A percentile compares a stretch with the other conserved stretches of the same genome.
Evolutionary conservation across 2,113 vertebrate genomes (phyloP).

Genomic region (Tauraco erythrolophus): DNA sequence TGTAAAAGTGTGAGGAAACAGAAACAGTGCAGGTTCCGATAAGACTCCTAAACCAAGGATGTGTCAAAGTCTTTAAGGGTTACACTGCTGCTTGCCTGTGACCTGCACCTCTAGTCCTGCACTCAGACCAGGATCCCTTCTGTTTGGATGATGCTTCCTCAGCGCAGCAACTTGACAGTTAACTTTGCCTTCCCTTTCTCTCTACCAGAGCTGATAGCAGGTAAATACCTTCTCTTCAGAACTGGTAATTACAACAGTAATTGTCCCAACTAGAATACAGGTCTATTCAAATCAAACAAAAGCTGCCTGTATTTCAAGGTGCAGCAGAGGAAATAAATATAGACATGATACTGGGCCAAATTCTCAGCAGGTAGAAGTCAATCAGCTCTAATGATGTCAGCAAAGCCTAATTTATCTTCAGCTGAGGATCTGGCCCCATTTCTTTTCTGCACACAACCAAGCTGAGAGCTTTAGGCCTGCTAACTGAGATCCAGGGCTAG

Average conservation of each 20-base stretch:
- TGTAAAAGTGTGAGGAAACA: background rate
- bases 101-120: background rate
- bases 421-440: background rate
- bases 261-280: background rate
- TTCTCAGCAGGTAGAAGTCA: background rate
- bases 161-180: background rate
- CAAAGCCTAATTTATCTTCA: background rate
- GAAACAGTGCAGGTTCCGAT: background rate
- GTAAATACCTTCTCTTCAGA: background rate
- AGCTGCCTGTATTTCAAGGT: background rate
- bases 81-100: background rate
- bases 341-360: background rate
- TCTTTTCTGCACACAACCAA: background rate
- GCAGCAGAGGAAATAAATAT: background rate
- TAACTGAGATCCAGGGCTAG: background rate
- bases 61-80: background rate
- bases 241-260: background rate
- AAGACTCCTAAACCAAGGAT: background rate
- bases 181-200: background rate
- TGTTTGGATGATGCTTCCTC: background rate
- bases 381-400: background rate
- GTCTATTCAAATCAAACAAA: background rate
- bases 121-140: background rate
- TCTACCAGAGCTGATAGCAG: background rate
- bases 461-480: background rate